Percentiles rank a stretch among this genome's conserved stretches.
These are phyloP conservation scores for Saiga tatarica DNA, from an alignment of 2,113 vertebrate species.

Conservation along the genomic window DNA sequence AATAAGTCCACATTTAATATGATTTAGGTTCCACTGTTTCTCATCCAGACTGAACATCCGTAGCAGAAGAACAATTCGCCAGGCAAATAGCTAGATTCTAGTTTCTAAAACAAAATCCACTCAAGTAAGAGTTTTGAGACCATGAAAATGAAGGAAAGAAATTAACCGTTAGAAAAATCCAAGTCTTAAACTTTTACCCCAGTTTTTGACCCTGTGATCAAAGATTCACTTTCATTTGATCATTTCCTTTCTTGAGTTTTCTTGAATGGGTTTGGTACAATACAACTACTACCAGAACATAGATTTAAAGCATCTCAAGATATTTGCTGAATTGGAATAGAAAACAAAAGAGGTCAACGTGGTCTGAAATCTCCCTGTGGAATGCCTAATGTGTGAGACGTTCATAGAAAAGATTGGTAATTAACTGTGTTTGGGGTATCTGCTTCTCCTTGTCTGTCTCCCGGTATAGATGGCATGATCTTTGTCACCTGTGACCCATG, in stretches of 20 bases:
- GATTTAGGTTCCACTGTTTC: slow-evolving; percentile 72
- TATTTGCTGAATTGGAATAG: neutral
- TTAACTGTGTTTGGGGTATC: neutral
- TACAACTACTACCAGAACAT: neutral
- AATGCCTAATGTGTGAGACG: neutral
- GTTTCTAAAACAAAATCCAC: neutral
- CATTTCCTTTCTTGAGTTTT: slow-evolving; percentile 45
- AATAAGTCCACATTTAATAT: slow-evolving; percentile 81
- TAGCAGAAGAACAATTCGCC: neutral
- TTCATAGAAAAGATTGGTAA: neutral
- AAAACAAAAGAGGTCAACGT: neutral
- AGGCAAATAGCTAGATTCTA: neutral
- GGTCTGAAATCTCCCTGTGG: neutral
- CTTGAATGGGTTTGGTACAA: neutral
- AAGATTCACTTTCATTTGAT: neutral
- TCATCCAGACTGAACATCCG: neutral
- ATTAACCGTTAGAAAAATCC: neutral
- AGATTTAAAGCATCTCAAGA: slow-evolving; percentile 31
- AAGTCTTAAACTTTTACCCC: neutral
- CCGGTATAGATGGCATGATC: neutral
- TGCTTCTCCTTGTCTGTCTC: neutral
- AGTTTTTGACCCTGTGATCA: neutral
- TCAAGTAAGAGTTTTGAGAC: neutral
- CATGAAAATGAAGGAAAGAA: slow-evolving; percentile 27
- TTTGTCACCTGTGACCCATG: neutral